A percentile compares a stretch with the other conserved stretches of the same genome.
Evolutionary conservation across 2,113 vertebrate species (phyloP).

Genomic region (Eclectus roratus): DNA sequence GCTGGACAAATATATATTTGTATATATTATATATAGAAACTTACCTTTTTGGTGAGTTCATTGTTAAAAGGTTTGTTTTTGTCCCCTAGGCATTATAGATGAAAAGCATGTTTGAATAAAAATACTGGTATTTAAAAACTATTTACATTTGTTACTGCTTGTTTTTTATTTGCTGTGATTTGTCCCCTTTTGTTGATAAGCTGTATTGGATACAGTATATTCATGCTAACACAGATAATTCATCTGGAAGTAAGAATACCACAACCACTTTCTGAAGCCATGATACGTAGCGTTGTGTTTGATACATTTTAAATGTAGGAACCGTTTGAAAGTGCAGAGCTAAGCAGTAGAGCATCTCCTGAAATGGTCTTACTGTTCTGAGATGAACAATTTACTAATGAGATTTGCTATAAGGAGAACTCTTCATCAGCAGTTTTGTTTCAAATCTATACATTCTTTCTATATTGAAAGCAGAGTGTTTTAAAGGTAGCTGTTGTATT

Average conservation of each 20-base stretch:
- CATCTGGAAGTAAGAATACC: not conserved
- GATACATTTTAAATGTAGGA: not conserved
- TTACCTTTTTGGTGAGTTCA: not conserved
- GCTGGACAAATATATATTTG: not conserved
- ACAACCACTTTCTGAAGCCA: not conserved
- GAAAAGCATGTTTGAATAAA: not conserved
- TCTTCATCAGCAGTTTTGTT: not conserved
- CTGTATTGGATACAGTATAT: not conserved
- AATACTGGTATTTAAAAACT: not conserved
- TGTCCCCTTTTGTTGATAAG: not conserved
- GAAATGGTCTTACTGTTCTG: not conserved
- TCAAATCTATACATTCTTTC: not conserved
- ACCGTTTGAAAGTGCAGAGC: not conserved
- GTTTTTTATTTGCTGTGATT: not conserved
- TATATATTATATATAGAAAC: not conserved
- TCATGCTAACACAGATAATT: not conserved
- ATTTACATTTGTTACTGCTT: not conserved
- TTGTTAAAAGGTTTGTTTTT: not conserved
- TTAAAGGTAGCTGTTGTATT: conserved; percentile 15
- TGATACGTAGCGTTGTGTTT: fast-evolving
- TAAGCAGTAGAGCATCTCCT: not conserved
- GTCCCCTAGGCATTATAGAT: not conserved
- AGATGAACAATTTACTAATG: not conserved
- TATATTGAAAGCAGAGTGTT: not conserved
- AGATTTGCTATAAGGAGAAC: not conserved